Conservation (phyloP, 2,888 invertebrate genomes). For the Timema cristinae region DNA sequence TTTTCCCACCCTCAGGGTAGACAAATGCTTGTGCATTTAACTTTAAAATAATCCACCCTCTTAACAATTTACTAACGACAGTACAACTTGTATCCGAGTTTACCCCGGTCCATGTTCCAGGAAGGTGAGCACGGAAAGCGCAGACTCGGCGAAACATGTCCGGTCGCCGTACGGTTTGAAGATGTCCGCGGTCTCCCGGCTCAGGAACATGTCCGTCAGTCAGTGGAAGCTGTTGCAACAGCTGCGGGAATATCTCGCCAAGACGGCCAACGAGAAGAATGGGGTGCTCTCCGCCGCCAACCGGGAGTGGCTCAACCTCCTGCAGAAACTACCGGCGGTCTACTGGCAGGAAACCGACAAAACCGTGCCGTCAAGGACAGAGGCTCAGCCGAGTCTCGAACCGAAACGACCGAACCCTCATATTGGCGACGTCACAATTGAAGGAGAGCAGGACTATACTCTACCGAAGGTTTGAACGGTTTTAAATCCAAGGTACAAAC, state of each 20-base stretch:
- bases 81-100: too few species aligned
- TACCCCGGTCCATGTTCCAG: too few species aligned
- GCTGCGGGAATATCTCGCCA: conserved; percentile 48
- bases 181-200: conserved; percentile 29
- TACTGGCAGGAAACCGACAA: conserved; percentile 33
- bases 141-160: too few species aligned
- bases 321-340: conserved; percentile 49
- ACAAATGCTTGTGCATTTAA: too few species aligned
- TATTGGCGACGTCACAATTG: not conserved
- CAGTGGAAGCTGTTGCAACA: conserved; percentile 50
- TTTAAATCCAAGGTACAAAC: conserved; percentile 44
- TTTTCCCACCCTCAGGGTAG: too few species aligned
- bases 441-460: conserved; percentile 36
- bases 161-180: too few species aligned
- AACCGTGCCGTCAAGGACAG: conserved; percentile 27
- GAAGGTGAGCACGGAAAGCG: too few species aligned
- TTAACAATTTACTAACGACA: too few species aligned
- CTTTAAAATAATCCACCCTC: too few species aligned
- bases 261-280: conserved; percentile 46
- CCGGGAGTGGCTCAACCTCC: conserved; percentile 50
- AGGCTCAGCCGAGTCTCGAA: conserved; percentile 1
- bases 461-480: conserved; percentile 46
- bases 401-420: not conserved
- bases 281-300: conserved; percentile 46
- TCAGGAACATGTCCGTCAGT: conserved; percentile 42